Evolutionary conservation across 2,888 invertebrate genomes (phyloP).

Genomic region (Tipula confusa): DNA sequence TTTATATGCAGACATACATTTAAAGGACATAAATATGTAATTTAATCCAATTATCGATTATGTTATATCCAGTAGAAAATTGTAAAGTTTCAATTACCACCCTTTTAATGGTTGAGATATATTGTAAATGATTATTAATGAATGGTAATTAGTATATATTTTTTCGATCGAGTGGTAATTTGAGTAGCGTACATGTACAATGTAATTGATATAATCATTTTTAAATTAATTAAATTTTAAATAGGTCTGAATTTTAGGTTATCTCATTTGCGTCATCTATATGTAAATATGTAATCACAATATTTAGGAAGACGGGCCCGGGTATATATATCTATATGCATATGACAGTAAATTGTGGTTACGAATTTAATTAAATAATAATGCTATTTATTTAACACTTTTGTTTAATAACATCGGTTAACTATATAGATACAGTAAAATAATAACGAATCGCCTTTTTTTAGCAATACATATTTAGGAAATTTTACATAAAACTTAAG

Average conservation of each 20-base stretch:
- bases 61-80: neutral
- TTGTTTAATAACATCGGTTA: neutral
- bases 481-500: no score
- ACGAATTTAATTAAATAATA: neutral
- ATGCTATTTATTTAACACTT: neutral
- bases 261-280: neutral
- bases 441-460: no score
- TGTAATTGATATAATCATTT: neutral
- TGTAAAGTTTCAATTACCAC: neutral
- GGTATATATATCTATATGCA: no score
- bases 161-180: neutral
- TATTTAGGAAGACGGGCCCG: no score
- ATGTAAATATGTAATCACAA: neutral
- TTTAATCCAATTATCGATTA: conserved; percentile 25
- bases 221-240: neutral
- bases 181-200: neutral
- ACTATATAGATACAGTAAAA: no score
- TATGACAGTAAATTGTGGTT: neutral
- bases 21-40: conserved; percentile 9
- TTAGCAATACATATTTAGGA: no score
- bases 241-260: neutral
- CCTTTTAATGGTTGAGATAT: neutral
- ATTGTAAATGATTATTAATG: neutral
- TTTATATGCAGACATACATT: neutral
- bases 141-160: neutral